A percentile compares a stretch with the other conserved stretches of the same genome.
Evolutionary conservation across 2,113 vertebrate genomes (phyloP).

Genomic region (Cavia porcellus): DNA sequence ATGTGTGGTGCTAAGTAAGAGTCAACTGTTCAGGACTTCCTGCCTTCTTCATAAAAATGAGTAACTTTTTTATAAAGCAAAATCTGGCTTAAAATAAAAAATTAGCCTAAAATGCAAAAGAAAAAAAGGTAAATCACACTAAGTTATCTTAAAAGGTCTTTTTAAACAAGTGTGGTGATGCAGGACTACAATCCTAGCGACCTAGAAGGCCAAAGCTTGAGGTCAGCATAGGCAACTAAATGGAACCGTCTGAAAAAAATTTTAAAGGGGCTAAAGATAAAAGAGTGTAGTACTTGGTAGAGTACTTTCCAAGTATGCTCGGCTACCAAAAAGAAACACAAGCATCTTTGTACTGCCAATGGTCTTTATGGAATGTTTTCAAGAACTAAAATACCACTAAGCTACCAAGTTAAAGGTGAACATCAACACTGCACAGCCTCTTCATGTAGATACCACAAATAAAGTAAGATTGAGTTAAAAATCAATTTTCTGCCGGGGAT

Average conservation of each 20-base stretch:
- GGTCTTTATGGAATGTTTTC: slow-evolving; percentile 21
- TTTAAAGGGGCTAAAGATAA: not conserved
- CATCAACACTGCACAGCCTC: not conserved
- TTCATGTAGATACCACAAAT: not conserved
- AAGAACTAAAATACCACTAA: not conserved
- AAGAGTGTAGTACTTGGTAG: not conserved
- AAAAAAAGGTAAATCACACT: not conserved
- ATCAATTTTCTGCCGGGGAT: not conserved
- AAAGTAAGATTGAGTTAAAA: slow-evolving; percentile 23
- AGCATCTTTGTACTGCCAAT: slow-evolving; percentile 25
- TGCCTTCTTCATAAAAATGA: slow-evolving; percentile 43
- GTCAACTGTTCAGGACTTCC: not conserved
- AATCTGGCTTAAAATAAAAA: slow-evolving; percentile 23
- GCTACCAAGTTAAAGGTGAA: not conserved
- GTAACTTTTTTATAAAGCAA: slow-evolving; percentile 32
- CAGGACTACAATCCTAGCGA: not conserved
- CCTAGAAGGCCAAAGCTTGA: not conserved
- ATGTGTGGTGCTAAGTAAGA: not conserved
- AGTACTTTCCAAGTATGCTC: not conserved
- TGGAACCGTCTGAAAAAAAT: not conserved
- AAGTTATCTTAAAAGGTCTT: slow-evolving; percentile 15
- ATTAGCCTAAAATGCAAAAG: not conserved
- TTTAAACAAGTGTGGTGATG: not conserved
- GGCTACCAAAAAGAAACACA: not conserved
- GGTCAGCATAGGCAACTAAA: not conserved